Conservation (phyloP, 2,113 vertebrate species). For the Saccopteryx bilineata region DNA sequence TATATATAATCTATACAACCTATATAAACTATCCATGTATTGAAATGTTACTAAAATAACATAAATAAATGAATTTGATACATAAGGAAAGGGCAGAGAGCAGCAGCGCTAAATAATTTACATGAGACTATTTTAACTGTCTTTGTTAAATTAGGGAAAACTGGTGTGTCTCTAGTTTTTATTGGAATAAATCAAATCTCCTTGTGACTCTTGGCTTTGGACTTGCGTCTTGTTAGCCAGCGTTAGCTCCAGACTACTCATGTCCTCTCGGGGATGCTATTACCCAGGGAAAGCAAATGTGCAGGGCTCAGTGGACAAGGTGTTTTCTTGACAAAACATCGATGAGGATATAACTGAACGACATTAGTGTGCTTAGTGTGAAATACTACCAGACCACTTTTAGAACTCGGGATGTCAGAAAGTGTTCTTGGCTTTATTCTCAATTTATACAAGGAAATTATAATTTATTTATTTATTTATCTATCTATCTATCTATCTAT, state of each 20-base stretch:
- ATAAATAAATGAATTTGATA: constrained; percentile 13
- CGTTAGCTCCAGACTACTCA: constrained; percentile 21
- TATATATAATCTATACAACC: neutral
- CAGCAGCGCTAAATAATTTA: neutral
- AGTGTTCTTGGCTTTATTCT: constrained; percentile 6
- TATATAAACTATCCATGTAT: constrained; percentile 16
- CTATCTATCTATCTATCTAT: too few species aligned
- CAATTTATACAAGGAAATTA: constrained; percentile 35
- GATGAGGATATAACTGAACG: constrained; percentile 21
- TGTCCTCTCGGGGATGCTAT: neutral
- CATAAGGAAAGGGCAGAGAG: neutral
- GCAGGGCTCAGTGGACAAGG: neutral
- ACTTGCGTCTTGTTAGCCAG: constrained; percentile 2
- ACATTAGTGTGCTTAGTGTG: constrained; percentile 18
- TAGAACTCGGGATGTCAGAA: constrained; percentile 61
- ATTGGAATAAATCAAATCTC: constrained; percentile 26
- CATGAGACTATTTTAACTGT: neutral
- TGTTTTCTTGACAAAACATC: constrained; percentile 62
- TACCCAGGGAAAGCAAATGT: constrained; percentile 52
- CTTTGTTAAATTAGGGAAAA: neutral
- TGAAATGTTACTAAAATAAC: neutral
- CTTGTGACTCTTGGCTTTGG: constrained; percentile 43
- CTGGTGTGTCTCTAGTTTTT: constrained; percentile 20
- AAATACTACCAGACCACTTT: constrained; percentile 14
- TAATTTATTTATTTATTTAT: neutral